A percentile compares a stretch with the other conserved stretches of the same genome.
Conservation (phyloP, 2,113 vertebrate species). For the Mobula birostris region DNA sequence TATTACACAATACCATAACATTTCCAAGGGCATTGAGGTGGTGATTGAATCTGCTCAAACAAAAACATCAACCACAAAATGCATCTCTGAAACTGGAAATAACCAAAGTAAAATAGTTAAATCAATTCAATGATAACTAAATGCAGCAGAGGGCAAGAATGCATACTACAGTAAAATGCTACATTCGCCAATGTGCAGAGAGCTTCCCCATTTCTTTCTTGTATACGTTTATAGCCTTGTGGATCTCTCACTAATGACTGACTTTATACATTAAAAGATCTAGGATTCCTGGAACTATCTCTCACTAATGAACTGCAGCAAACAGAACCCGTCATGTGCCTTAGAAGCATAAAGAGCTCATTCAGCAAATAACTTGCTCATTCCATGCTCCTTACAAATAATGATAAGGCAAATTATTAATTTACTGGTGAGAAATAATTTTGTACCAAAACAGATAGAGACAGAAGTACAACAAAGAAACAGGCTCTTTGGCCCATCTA, state of each 20-base stretch:
- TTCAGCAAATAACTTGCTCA: neutral
- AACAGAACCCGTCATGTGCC: neutral
- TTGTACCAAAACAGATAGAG: neutral
- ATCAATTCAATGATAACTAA: neutral
- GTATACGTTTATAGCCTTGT: neutral
- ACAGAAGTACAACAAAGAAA: too few species aligned
- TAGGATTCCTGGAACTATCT: too few species aligned
- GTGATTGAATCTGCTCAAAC: neutral
- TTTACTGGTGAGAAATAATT: constrained; percentile 4
- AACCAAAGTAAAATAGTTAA: neutral
- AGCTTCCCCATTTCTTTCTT: neutral
- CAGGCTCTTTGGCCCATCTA: too few species aligned
- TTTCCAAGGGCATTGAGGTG: neutral
- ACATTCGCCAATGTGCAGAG: neutral
- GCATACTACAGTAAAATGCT: neutral
- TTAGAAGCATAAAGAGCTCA: neutral
- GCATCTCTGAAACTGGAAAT: neutral
- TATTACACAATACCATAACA: neutral
- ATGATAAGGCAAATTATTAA: neutral
- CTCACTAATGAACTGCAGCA: neutral
- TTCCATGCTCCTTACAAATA: neutral
- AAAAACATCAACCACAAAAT: too few species aligned
- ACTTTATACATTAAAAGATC: too few species aligned
- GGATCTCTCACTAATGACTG: neutral
- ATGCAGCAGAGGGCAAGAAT: neutral